These are phyloP conservation scores for Equus quagga DNA, from an alignment of 2,113 vertebrate species.

Conservation along the genomic window DNA sequence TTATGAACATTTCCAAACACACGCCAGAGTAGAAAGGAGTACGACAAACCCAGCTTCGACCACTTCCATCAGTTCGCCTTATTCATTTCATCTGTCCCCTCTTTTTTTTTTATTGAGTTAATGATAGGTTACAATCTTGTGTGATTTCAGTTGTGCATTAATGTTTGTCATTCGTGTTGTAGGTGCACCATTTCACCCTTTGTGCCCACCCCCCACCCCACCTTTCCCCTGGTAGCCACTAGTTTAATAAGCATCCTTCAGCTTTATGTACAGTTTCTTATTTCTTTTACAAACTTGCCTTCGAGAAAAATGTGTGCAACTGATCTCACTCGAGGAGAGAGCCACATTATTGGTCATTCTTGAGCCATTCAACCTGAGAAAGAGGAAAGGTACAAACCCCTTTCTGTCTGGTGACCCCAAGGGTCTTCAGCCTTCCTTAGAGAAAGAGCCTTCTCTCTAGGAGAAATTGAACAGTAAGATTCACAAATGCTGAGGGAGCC, in stretches of 20 bases:
- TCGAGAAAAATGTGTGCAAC: not conserved
- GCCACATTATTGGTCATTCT: not conserved
- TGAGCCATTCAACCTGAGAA: not conserved
- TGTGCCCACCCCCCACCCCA: no score
- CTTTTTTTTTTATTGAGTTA: no score
- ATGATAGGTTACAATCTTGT: no score
- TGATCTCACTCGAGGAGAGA: not conserved
- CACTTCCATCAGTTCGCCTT: not conserved
- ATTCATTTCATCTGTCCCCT: no score
- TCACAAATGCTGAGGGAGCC: conserved; percentile 10
- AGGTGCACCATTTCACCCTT: no score
- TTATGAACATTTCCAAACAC: not conserved
- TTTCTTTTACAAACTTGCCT: not conserved
- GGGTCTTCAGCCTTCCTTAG: not conserved
- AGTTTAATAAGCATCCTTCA: conserved; percentile 8
- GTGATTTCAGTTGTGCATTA: no score
- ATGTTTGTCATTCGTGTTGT: no score
- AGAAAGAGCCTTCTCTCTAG: not conserved
- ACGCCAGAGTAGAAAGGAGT: not conserved
- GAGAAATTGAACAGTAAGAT: conserved; percentile 25
- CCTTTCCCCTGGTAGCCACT: not conserved
- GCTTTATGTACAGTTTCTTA: not conserved
- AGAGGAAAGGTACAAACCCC: not conserved
- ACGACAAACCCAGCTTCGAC: not conserved
- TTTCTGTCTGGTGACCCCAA: not conserved